Evolutionary conservation across 2,797 vertebrate species (phyloP).

Genomic region (Anableps anableps): DNA sequence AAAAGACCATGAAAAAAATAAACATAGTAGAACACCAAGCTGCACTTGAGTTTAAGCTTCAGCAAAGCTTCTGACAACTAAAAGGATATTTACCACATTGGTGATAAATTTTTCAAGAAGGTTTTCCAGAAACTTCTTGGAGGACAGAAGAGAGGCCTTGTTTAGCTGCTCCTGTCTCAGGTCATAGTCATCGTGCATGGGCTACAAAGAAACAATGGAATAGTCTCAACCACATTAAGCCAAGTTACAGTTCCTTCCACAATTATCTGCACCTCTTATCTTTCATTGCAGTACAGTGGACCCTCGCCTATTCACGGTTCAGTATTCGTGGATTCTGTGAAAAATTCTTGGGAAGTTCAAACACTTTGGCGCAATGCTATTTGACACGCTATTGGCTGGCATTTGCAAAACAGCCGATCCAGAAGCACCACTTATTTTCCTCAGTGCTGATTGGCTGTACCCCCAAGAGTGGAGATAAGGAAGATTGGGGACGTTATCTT

Average conservation of each 20-base stretch:
- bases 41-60: background rate
- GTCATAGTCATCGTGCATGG: slow-evolving; percentile 99
- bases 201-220: slow-evolving; percentile 76
- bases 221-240: background rate
- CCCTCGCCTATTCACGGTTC: background rate
- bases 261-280: background rate
- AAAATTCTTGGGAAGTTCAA: background rate
- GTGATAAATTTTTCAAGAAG: slow-evolving; percentile 99
- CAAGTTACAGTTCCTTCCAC: background rate
- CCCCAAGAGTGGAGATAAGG: background rate
- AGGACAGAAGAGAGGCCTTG: slow-evolving; percentile 98
- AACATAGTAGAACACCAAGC: background rate
- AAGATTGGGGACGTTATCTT: too few species aligned
- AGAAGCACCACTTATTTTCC: background rate
- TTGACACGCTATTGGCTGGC: background rate
- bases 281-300: background rate
- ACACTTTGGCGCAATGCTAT: background rate
- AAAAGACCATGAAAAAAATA: background rate
- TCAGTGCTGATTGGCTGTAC: background rate
- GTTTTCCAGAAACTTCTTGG: slow-evolving; percentile 99
- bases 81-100: slow-evolving; percentile 88
- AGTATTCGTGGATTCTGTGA: too few species aligned
- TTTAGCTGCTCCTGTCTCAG: slow-evolving; percentile 98
- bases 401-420: background rate
- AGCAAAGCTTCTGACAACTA: background rate